Evolutionary conservation across 1,140 invertebrate species (phyloP), one percentile per base, ranked within the genome.

Genomic region (Eupristina koningsbergeri): DNA sequence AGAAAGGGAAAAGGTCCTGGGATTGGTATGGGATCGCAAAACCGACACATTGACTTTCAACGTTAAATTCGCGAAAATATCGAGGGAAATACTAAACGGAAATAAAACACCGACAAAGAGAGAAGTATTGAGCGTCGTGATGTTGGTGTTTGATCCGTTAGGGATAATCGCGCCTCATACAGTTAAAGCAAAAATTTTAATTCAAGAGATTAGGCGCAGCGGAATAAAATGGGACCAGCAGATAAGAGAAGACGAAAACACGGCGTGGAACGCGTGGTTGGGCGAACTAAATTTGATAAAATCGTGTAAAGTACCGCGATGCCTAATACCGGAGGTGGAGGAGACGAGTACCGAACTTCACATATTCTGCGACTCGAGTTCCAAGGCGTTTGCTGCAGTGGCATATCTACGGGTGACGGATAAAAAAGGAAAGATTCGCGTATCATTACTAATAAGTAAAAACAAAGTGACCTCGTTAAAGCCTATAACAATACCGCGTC

Each of bases 81-180:
- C 5, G 11, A 45, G n/a, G 7, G 41, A 22, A 17, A 2, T 15
- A 6, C 8, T 50, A 15, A 29, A 7, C 17, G 17, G 29, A 29
- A 22, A 11, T 26, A 29, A 50, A 19, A 31, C 34, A 15, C 87
- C 86, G 8, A 86, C 88, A 17, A 90, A 91, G 81, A 36, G 87
- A 61, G 75, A 86, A 36, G 64, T 89, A 39, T 80, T 89, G 19
- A 85, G 84, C 0, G 76, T 86, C 8, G 83, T 88, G 1, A 86
- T 89, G 85, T 73, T 85, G 17, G 85, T 91, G 34, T 92, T 88
- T 85, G 91, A 92, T 75, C 88, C 89, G 3, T 85, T 90, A 26
- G 90, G 90, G 34, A 88, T 90, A 76, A 47, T 92, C 11, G 80
- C 87, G 15, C 89, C 90, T n/a, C 87, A 89, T 64, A 86, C 81